Evolutionary conservation across 2,888 invertebrate genomes (phyloP).

Genomic region (Zaprionus obscuricornis): DNA sequence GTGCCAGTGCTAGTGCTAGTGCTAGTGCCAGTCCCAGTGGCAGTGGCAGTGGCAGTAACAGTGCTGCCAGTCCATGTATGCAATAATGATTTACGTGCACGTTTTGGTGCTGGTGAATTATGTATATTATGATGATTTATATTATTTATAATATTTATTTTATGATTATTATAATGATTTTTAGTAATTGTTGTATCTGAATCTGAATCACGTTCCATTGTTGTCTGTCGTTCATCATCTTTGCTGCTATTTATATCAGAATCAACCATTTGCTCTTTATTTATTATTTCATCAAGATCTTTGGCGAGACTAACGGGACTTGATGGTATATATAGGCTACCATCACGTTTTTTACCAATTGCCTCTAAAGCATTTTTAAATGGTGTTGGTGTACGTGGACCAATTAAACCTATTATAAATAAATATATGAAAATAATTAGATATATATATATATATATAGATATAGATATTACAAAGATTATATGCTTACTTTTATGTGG

Average conservation of each 20-base stretch:
- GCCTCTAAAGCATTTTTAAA: slow-evolving; percentile 96
- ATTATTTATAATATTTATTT: too few species aligned
- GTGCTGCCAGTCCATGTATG: slow-evolving; percentile 87
- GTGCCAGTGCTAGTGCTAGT: too few species aligned
- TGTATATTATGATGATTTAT: too few species aligned
- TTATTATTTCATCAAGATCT: slow-evolving; percentile 94
- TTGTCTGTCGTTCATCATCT: too few species aligned
- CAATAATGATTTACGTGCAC: slow-evolving; percentile 92
- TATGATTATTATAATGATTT: too few species aligned
- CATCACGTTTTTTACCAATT: slow-evolving; percentile 90
- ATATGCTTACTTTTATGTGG: slow-evolving; percentile 79
- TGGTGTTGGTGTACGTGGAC: slow-evolving; percentile 94
- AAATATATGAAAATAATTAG: slow-evolving; percentile 3
- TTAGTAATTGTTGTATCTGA: too few species aligned
- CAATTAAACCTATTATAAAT: slow-evolving; percentile 76
- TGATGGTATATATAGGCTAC: slow-evolving; percentile 85
- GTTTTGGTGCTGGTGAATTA: slow-evolving; percentile 89
- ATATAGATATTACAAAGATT: neutral
- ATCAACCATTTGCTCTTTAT: slow-evolving; percentile 89
- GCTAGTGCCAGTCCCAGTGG: too few species aligned
- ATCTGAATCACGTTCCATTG: too few species aligned
- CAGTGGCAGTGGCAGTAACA: too few species aligned
- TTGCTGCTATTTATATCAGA: slow-evolving; percentile 65
- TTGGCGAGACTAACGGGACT: slow-evolving; percentile 91
- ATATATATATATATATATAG: neutral